Evolutionary conservation across 2,888 invertebrate genomes (phyloP).

Genomic region (Erpobdella octoculata): DNA sequence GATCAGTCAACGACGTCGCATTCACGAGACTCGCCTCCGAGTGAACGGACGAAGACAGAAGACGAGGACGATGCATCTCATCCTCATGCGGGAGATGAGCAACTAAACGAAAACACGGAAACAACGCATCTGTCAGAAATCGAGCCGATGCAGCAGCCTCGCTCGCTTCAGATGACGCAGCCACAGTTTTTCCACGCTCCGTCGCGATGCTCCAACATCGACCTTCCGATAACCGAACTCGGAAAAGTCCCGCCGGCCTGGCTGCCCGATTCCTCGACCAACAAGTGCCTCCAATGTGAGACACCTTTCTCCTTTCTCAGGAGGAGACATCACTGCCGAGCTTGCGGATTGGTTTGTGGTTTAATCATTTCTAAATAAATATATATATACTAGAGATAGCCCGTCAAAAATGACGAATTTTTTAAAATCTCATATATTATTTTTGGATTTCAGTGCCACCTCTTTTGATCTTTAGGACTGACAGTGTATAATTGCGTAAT

Average conservation of each 20-base stretch:
- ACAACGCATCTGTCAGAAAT: too few relatives aligned
- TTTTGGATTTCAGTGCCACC: neutral
- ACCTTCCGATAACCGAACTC: conserved; percentile 48
- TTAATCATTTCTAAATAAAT: too few relatives aligned
- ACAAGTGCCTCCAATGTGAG: conserved; percentile 74
- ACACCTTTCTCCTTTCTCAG: conserved; percentile 72
- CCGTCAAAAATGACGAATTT: neutral
- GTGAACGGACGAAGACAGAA: too few relatives aligned
- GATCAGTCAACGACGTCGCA: too few relatives aligned
- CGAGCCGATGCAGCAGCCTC: too few relatives aligned
- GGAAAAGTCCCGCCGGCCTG: conserved; percentile 74
- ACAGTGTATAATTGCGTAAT: neutral
- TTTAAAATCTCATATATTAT: neutral
- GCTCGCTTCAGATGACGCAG: neutral
- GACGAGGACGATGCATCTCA: too few relatives aligned
- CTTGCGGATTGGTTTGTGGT: conserved; percentile 67
- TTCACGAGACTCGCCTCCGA: too few relatives aligned
- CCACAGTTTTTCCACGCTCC: conserved; percentile 24
- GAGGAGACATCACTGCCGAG: conserved; percentile 72
- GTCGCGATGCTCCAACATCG: conserved; percentile 34
- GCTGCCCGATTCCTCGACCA: conserved; percentile 76
- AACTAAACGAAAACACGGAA: too few relatives aligned
- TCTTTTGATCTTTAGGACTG: neutral
- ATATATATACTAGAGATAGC: too few relatives aligned
- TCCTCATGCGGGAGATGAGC: too few relatives aligned